These are phyloP conservation scores for Lasioglossum vierecki DNA, from an alignment of 2,888 invertebrate species.

Conservation along the genomic window DNA sequence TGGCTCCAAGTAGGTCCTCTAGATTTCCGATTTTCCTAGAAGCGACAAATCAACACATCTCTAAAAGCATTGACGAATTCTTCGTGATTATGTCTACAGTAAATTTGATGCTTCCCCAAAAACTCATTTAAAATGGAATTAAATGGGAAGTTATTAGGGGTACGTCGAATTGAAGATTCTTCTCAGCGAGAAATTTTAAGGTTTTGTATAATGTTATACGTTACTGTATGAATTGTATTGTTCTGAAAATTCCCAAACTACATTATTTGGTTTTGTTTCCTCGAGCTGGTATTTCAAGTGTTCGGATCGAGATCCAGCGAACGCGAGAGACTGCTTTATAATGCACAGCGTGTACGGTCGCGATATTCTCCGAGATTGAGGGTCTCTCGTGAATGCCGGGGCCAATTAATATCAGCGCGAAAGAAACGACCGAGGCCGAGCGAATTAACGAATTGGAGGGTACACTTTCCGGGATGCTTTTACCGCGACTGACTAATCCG, in stretches of 20 bases:
- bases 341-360: conserved; percentile 19
- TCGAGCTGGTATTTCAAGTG: neutral
- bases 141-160: too few relatives aligned
- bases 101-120: neutral
- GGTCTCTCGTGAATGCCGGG: conserved; percentile 52
- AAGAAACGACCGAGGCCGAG: conserved; percentile 70
- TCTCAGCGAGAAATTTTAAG: neutral
- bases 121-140: neutral
- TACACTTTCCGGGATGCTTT: conserved; percentile 70
- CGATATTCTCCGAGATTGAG: conserved; percentile 51
- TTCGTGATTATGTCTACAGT: neutral
- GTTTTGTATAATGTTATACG: neutral
- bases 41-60: neutral
- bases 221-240: neutral
- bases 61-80: neutral
- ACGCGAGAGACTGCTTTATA: conserved; percentile 20
- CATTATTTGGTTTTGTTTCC: neutral
- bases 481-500: conserved; percentile 78
- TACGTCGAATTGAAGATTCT: too few relatives aligned
- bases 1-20: neutral
- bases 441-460: conserved; percentile 76
- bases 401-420: conserved; percentile 69
- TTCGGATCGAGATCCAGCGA: neutral
- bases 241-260: neutral
- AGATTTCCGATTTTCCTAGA: neutral